Base-by-base conservation (phyloP, 2,113 vertebrate genomes). In the Harpagus bidentatus region DNA sequence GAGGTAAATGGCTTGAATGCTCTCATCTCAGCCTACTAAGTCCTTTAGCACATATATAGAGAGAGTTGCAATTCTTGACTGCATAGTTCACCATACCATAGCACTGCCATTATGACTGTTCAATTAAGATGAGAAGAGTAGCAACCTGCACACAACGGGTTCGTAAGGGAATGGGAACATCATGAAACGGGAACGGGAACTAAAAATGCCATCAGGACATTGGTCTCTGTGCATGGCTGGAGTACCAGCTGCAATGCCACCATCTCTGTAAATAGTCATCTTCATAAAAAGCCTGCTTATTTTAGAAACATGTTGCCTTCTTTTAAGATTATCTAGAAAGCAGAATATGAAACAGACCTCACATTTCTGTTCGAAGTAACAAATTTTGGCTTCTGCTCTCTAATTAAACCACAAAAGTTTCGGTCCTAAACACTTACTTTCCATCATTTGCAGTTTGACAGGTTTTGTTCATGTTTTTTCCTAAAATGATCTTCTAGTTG, bases 151-250 rank as follows among this genome's bases (percentile, higher is more conserved):
- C 1, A 5, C 16, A 70, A 74, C 0, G 5, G 63, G 59, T 69
- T 73, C 53, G 43, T 10, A 1, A 0, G 1, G 31, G 34, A 79
- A 86, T 0, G 0, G 40, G 52, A 78, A 63, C 0, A 0, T 23
- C 38, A 42, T 13, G 47, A 71, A 92, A 88, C 0, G 2, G 28
- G 32, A 93, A 76, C 0, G 0, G 23, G 31, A 86, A 45, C 16
- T 61, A 65, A 89, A 94, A 89, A 63, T 38, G 50, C 29, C 59
- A 86, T 55, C 16, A 74, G 48, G 29, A 67, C 6, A 2, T 15
- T 28, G 5, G 29, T 25, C 31, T 53, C 36, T 38, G 9, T 32
- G 20, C 7, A 13, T 25, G 66, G 48, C 28, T 93, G 38, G 20
- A 86, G 26, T 11, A 86, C 14, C 72, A 83, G 42, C 76, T 93